Evolutionary conservation across 2,113 vertebrate genomes (phyloP).

Genomic region (Oceanodroma tethys): DNA sequence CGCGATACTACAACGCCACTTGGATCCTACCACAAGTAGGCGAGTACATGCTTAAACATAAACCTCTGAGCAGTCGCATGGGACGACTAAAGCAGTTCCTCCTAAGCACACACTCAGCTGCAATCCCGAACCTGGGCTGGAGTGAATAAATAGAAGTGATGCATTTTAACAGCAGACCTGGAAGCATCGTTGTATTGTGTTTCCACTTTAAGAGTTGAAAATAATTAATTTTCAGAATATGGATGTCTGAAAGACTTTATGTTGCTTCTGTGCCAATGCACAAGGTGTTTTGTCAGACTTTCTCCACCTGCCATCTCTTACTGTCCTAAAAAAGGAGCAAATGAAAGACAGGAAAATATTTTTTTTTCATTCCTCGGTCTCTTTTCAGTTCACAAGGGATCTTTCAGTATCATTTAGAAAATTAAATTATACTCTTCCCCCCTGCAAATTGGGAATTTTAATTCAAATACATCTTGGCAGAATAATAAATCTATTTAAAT

Average conservation of each 20-base stretch:
- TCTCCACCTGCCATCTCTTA: neutral
- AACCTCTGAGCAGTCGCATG: neutral
- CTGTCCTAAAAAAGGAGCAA: neutral
- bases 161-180: neutral
- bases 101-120: neutral
- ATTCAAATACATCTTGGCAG: neutral
- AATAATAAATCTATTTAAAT: neutral
- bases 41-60: rapidly evolving
- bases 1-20: rapidly evolving
- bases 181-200: neutral
- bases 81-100: neutral
- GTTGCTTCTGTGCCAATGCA: neutral
- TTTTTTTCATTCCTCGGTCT: neutral
- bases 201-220: neutral
- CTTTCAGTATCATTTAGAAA: neutral
- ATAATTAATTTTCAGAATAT: neutral
- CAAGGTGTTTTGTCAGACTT: neutral
- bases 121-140: neutral
- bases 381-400: neutral
- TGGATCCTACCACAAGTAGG: neutral
- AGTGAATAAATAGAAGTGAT: neutral
- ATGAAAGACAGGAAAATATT: neutral
- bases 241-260: neutral
- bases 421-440: neutral
- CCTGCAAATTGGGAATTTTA: neutral